A percentile compares a stretch with the other conserved stretches of the same genome.
Evolutionary conservation across 2,797 vertebrate genomes (phyloP).

Genomic region (Monodelphis domestica): DNA sequence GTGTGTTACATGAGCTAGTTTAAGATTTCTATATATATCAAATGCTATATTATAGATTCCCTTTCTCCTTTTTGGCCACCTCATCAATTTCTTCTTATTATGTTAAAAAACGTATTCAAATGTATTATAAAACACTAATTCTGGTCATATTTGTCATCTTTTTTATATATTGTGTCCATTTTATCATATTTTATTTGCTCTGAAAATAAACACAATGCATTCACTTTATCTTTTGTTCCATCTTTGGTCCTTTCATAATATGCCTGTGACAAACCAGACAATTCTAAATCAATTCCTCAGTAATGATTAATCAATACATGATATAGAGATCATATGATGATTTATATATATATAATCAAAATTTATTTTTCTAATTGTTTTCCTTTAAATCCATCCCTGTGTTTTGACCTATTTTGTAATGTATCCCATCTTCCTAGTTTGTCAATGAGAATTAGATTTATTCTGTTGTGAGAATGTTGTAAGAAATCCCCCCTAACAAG

Average conservation of each 20-base stretch:
- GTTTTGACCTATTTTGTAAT: neutral
- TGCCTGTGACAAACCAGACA: neutral
- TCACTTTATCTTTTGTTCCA: neutral
- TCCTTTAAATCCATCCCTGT: neutral
- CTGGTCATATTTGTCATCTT: neutral
- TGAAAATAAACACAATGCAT: neutral
- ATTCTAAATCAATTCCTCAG: neutral
- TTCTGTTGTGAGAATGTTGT: neutral
- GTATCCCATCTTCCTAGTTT: slow-evolving; percentile 20
- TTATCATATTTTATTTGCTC: neutral
- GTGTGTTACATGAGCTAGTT: too few relatives aligned
- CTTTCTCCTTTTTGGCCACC: too few relatives aligned
- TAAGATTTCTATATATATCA: too few relatives aligned
- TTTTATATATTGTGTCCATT: neutral
- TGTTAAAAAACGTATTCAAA: too few relatives aligned
- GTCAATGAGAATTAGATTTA: slow-evolving; percentile 14
- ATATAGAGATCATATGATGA: neutral
- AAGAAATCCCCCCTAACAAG: neutral
- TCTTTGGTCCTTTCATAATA: neutral
- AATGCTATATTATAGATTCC: too few relatives aligned
- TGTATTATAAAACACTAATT: neutral
- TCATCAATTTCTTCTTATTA: too few relatives aligned
- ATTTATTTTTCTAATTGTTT: neutral
- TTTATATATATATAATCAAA: neutral
- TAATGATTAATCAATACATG: neutral